Conservation (phyloP, 2,113 vertebrate species). For the Petrocephalus microphthalmus region DNA sequence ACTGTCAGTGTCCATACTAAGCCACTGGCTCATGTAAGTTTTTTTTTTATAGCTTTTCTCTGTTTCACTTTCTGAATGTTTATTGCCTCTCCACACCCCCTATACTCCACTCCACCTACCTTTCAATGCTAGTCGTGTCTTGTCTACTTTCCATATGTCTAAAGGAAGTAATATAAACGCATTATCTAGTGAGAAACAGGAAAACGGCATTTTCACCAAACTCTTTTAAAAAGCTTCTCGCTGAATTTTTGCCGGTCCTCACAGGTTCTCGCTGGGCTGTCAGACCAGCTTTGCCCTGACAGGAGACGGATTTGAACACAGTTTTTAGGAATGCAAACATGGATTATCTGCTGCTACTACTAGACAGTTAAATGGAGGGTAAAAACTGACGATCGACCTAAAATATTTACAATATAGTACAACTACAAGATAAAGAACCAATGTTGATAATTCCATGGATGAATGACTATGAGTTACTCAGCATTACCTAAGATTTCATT, state of each 20-base stretch:
- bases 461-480: neutral
- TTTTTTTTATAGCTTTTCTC: neutral
- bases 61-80: slow-evolving; percentile 1
- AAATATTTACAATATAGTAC: neutral
- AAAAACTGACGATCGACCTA: neutral
- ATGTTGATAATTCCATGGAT: neutral
- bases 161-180: slow-evolving; percentile 1
- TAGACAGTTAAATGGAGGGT: slow-evolving; percentile 19
- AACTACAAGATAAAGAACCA: neutral
- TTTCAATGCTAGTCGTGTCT: neutral
- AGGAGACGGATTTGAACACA: slow-evolving; percentile 13
- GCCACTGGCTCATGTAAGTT: slow-evolving; percentile 57
- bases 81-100: neutral
- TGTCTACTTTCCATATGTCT: slow-evolving; percentile 7
- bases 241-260: neutral
- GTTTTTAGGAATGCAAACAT: slow-evolving; percentile 39
- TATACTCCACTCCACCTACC: neutral
- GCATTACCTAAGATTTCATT: neutral
- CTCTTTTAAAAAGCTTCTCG: neutral
- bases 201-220: neutral
- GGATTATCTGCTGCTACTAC: neutral
- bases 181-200: neutral
- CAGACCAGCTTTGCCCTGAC: slow-evolving; percentile 13
- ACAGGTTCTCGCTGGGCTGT: slow-evolving; percentile 13
- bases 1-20: slow-evolving; percentile 45